A percentile compares a stretch with the other conserved stretches of the same genome.
phyloP scores from a whole-genome alignment of 1,140 invertebrate species.

The Trichonephila clavata region DNA sequence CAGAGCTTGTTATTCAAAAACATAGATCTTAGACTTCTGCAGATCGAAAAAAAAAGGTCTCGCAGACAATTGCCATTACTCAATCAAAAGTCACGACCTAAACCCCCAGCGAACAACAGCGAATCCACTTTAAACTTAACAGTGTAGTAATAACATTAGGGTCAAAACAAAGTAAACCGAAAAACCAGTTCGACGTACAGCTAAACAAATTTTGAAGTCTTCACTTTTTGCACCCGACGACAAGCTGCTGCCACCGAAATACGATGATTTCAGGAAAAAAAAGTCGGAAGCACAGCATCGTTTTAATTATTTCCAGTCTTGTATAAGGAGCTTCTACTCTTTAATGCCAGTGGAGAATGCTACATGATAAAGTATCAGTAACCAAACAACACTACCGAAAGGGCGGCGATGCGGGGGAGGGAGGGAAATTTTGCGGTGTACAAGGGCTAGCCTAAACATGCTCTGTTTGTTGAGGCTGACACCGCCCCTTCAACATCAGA shows the following conservation, averaged over 20 bases:
- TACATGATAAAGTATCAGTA: slow-evolving; percentile 73
- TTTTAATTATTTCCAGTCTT: slow-evolving; percentile 65
- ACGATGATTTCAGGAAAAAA: not conserved
- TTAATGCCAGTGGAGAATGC: slow-evolving; percentile 40
- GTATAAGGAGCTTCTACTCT: not conserved
- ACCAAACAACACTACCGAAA: slow-evolving; percentile 38
- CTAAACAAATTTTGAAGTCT: slow-evolving; percentile 76
- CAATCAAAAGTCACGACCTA: slow-evolving; percentile 66
- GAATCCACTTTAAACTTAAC: slow-evolving; percentile 47
- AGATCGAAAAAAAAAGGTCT: slow-evolving; percentile 12
- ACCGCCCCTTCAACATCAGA: slow-evolving; percentile 68
- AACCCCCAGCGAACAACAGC: not conserved
- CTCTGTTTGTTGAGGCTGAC: slow-evolving; percentile 64
- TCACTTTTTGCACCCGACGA: slow-evolving; percentile 67
- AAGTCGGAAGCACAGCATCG: not conserved
- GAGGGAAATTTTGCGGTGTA: slow-evolving; percentile 58
- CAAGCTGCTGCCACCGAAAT: slow-evolving; percentile 45
- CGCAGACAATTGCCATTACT: not conserved
- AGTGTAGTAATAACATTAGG: slow-evolving; percentile 57
- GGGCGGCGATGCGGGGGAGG: not conserved
- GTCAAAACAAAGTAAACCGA: slow-evolving; percentile 61
- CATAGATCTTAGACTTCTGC: not conserved
- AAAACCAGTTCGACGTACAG: slow-evolving; percentile 19
- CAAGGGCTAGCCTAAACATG: slow-evolving; percentile 67
- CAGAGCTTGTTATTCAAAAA: slow-evolving; percentile 61